Base-by-base conservation (phyloP, 2,888 invertebrate species). In the Scelioninae gen. 1 region DNA sequence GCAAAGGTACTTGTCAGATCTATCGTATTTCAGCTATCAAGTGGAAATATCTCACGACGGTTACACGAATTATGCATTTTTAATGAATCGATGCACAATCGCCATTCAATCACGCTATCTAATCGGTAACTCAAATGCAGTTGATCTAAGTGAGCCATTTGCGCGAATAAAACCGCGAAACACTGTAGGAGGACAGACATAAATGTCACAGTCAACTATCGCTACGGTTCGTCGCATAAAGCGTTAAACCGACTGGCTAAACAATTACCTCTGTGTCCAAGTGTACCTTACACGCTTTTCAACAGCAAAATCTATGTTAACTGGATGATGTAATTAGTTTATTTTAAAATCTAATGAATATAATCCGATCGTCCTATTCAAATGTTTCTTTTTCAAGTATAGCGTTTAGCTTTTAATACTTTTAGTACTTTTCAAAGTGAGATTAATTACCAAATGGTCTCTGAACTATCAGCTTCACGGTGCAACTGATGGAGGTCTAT, bases 131-230 rank as follows among this genome's bases (percentile, higher is more conserved):
- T 69, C 40, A 31, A 65, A 56, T 32, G 38, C 16, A 47, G 10
- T 65, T 51, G 71, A 78, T 58, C 47, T 65, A 71, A 78, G 71
- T 71, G 63, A 78, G 69, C 69, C 78, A 65, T 78, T 69, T 51
- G 47, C 23, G 38, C 40, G 43, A 49, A 40, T 45, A 53, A 49
- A 71, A 71, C 43, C 32, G 15, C 15, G 5, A 7, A 58, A 55
- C 47, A 9, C 58, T 51, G 78, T 79, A 71, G 78, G 78, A 79
- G 78, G 78, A 79, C 71, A 79, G 65, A 51, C 71, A 79, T 60
- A 79, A 79, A 79, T 79, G 71, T 79, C 56, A 78, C 43, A 49
- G 58, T 49, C 34, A 65, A 71, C 38, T 56, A 63, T 63, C 43
- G 77, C 62, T 13, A 65, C 43, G 49, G 58, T 65, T 71, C 56